Base-by-base conservation (phyloP, 2,113 vertebrate species). In the Leptodactylus fuscus region DNA sequence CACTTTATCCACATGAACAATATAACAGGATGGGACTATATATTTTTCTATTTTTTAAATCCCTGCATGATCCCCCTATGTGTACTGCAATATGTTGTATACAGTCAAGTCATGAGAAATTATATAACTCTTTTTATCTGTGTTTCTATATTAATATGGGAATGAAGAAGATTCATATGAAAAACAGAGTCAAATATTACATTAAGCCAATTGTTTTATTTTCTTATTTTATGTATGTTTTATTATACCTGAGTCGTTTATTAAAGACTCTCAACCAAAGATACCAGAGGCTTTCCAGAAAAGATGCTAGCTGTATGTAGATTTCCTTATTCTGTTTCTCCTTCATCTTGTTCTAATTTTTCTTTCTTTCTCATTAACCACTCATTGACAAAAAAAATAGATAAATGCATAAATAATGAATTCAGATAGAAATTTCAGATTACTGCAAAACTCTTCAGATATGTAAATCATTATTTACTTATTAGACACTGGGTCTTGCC, bases 1-100 rank as follows among this genome's bases (percentile, higher is more conserved):
- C 82, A 53, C 44, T 83, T 87, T 11, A 29, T 53, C 69, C 1
- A 79, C 62, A 2, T 5, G 58, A 85, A 55, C 2, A 75, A 48
- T 70, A 80, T 27, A 0, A 0, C 48, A 24, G 79, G 2, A 36
- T 0, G 18, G 32, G 13, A 16, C 36, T 36, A 29, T 79, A 0
- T 34, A 85, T 15, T 58, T 34, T 22, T 38, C 41, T 75, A 34
- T 41, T 38, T 4, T 3, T 36, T 70, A 58, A 58, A n/a, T 78
- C 48, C 58, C 62, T 0, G 76, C 34, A 60, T 29, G 49, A 13
- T 53, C 55, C 49, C 32, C 8, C 16, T 7, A 51, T 55, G 32
- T 58, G 32, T 38, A 60, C n/a, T 4, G 5, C 22, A 53, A 20
- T 20, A 60, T 38, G 20, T 32, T 46, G 41, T 79, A 41, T 79